A percentile compares a stretch with the other conserved stretches of the same genome.
These are phyloP conservation scores for Enteromius thamalakanensis DNA, from an alignment of 2,797 vertebrate genomes.

Conservation along the genomic window DNA sequence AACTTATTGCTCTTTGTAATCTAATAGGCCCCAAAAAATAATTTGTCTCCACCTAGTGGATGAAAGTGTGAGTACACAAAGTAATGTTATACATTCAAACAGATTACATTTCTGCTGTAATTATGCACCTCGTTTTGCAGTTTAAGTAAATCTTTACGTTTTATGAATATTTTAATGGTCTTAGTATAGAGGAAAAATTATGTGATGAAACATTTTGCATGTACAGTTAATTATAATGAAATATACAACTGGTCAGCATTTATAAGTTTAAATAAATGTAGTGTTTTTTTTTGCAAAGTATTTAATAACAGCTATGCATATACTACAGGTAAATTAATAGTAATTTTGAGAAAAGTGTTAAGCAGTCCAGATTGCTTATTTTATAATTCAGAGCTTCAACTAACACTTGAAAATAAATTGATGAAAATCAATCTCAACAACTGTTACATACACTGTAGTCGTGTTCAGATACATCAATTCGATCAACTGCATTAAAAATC, in stretches of 20 bases:
- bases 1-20: background rate
- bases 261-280: background rate
- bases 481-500: too few relatives aligned
- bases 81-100: background rate
- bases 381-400: background rate
- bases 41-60: constrained; percentile 49
- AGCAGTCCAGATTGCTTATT: background rate
- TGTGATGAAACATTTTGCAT: background rate
- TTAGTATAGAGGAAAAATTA: background rate
- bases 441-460: background rate
- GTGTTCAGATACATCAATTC: too few relatives aligned
- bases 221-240: background rate
- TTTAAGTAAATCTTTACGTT: background rate
- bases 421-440: background rate
- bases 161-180: background rate
- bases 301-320: background rate
- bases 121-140: background rate
- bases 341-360: too few relatives aligned
- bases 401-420: background rate
- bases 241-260: background rate
- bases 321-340: background rate
- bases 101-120: background rate
- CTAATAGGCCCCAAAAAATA: background rate
- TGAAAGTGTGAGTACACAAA: background rate
- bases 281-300: background rate